Percentiles rank a stretch among this genome's conserved stretches.
These are phyloP conservation scores for Enteromius radiatus DNA, from an alignment of 2,797 vertebrate genomes.

Conservation along the genomic window DNA sequence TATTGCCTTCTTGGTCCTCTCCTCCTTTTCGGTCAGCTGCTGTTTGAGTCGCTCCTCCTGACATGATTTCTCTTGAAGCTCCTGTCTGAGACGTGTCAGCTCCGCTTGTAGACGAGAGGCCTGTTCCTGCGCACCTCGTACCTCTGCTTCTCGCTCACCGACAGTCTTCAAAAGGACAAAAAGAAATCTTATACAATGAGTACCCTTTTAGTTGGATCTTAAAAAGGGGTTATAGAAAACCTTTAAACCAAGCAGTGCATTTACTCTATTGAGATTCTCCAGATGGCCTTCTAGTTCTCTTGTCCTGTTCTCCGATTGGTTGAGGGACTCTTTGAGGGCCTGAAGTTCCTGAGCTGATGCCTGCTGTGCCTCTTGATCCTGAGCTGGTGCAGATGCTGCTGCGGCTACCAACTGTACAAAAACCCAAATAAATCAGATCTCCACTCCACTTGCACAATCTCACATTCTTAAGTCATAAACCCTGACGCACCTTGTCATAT, in stretches of 20 bases:
- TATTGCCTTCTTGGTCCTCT: constrained; percentile 92
- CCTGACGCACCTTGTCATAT: constrained; percentile 85
- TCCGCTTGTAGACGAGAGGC: constrained; percentile 84
- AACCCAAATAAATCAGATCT: not conserved
- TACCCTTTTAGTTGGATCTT: not conserved
- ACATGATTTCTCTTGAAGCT: constrained; percentile 86
- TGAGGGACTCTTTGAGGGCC: constrained; percentile 83
- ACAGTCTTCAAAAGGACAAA: constrained; percentile 73
- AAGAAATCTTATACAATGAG: not conserved
- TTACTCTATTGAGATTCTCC: constrained; percentile 89
- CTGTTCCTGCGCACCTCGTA: constrained; percentile 85
- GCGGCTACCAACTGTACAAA: constrained; percentile 78
- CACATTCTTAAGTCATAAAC: not conserved
- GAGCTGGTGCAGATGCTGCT: constrained; percentile 79
- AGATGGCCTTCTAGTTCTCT: constrained; percentile 86
- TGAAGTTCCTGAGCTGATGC: constrained; percentile 88
- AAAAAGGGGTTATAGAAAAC: not conserved
- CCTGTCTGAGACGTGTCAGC: constrained; percentile 84
- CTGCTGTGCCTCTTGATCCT: constrained; percentile 86
- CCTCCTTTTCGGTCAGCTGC: constrained; percentile 92
- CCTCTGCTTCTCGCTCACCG: constrained; percentile 87
- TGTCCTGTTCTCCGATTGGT: constrained; percentile 83
- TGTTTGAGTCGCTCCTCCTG: constrained; percentile 90
- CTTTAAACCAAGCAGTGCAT: not conserved
- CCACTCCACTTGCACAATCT: not conserved